These are phyloP conservation scores for Sinocyclocheilus grahami DNA, from an alignment of 2,113 vertebrate species.

Conservation along the genomic window DNA sequence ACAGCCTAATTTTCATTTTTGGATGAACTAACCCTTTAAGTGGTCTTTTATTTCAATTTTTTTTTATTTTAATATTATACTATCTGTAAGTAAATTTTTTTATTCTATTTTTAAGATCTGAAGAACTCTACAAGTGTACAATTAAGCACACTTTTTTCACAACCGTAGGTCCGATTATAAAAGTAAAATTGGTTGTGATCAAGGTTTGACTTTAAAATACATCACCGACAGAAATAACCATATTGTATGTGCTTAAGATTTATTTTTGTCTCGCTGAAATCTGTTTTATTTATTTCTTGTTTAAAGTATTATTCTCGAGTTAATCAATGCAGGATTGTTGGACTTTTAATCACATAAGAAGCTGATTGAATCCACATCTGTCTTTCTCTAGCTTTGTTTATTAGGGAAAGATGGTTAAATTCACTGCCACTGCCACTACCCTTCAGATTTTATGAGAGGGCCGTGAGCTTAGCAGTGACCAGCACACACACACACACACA, in stretches of 20 bases:
- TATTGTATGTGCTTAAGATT: background rate
- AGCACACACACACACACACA: slow-evolving; percentile 13
- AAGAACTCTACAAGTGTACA: background rate
- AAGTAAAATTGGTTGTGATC: background rate
- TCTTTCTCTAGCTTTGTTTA: slow-evolving; percentile 16
- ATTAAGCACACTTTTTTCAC: background rate
- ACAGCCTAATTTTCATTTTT: too few species aligned
- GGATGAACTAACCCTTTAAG: too few species aligned
- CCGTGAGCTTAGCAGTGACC: slow-evolving; percentile 57
- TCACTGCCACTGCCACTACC: slow-evolving; percentile 32
- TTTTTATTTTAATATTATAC: too few species aligned
- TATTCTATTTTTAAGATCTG: too few species aligned
- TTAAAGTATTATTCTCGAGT: background rate
- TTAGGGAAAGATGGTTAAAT: slow-evolving; percentile 21
- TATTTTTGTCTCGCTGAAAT: background rate
- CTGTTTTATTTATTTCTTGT: slow-evolving; percentile 1
- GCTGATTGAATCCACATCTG: slow-evolving; percentile 28
- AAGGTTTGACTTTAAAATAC: background rate
- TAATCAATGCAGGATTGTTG: slow-evolving; percentile 1
- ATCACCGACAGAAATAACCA: background rate
- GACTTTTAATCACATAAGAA: slow-evolving; percentile 11
- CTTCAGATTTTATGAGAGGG: slow-evolving; percentile 47
- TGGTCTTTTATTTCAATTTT: too few species aligned
- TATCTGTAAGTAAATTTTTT: too few species aligned
- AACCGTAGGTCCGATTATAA: background rate